Base-by-base conservation (phyloP, 2,888 invertebrate species). In the Melikaiella ostensackeni region DNA sequence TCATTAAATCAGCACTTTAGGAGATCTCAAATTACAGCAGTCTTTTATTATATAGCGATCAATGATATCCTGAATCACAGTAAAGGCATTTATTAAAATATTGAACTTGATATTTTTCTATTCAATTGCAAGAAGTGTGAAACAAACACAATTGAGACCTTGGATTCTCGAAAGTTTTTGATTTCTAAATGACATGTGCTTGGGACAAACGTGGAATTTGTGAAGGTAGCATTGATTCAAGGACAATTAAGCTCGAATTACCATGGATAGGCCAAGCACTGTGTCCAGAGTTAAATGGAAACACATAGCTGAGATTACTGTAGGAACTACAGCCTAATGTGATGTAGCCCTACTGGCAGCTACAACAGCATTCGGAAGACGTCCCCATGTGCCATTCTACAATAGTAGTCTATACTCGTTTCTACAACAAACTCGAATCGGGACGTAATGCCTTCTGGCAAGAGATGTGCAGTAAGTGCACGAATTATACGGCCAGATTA, bases 291-390 rank as follows among this genome's bases (percentile, higher is more conserved):
- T 87, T 87, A 89, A 90, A 90, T 90, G 88, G 89, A 89, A 89
- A 90, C 88, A 88, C 89, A 91, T 91, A 86, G 89, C 86, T 87
- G 89, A 89, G 89, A 91, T 91, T 90, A 91, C 89, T 86, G 85
- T 76, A 85, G 86, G 86, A 80, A 85, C 86, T 87, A 85, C 86
- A 84, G 59, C 75, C 64, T 83, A 80, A 82, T 83, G 83, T 81
- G 82, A 82, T 83, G 79, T 78, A 64, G 24, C 62, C 46, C 35
- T 77, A 50, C 75, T 57, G 38, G 35, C 63, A 38, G 66, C 77
- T 79, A 70, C 76, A 74, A 78, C 75, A 73, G 70, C 61, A 75
- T 50, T 64, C 63, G 77, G 76, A 80, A 80, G 80, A 79, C 75
- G 79, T 62, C 78, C 74, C 66, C 35, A 75, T 64, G 75, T 74